Percentiles rank a stretch among this genome's conserved stretches.
Evolutionary conservation across 1,140 invertebrate species (phyloP).

Genomic region (Drosophila insularis): DNA sequence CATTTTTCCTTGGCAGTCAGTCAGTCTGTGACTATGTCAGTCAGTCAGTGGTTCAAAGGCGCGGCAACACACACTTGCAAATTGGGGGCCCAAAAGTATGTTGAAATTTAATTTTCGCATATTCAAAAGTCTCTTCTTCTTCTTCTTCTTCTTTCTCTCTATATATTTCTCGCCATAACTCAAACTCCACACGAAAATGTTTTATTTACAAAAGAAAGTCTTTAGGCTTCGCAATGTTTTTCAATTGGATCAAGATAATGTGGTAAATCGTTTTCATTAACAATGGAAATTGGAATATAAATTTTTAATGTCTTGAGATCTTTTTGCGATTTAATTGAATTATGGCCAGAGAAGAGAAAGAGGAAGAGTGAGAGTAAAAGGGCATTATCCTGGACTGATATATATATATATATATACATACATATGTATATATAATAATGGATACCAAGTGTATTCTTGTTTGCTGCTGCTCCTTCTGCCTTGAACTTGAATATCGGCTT

Average conservation of each 20-base stretch:
- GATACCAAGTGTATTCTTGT: neutral
- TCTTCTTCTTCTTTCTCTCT: neutral
- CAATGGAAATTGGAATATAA: too few species aligned
- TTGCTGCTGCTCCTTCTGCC: neutral
- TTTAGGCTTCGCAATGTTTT: too few species aligned
- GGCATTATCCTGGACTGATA: neutral
- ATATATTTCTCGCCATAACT: neutral
- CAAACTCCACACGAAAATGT: neutral
- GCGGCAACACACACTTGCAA: neutral
- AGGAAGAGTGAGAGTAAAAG: too few species aligned
- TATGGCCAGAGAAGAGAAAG: neutral
- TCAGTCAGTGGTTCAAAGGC: neutral
- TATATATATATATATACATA: neutral
- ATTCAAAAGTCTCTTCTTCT: neutral
- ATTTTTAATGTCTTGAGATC: neutral
- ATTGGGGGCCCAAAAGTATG: neutral
- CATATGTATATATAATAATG: neutral
- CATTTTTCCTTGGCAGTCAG: neutral
- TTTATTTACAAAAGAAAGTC: too few species aligned
- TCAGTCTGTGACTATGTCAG: neutral
- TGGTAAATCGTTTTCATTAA: neutral
- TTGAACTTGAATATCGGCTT: neutral
- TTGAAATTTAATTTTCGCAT: neutral
- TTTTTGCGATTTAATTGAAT: neutral
- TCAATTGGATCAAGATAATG: neutral